A percentile compares a stretch with the other conserved stretches of the same genome.
These are phyloP conservation scores for Symphodus melops DNA, from an alignment of 2,113 vertebrate genomes.

Conservation along the genomic window DNA sequence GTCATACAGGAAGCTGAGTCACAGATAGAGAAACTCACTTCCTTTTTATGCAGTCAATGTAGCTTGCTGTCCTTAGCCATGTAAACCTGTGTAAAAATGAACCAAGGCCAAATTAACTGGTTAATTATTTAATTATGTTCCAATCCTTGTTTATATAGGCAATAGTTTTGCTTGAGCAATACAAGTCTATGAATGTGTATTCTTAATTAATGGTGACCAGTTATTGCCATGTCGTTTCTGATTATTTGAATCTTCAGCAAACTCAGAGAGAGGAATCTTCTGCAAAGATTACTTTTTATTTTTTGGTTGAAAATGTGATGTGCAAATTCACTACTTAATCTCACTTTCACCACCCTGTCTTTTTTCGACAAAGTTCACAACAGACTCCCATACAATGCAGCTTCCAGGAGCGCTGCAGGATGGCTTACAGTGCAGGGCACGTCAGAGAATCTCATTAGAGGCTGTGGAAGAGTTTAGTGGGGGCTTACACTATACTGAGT, in stretches of 20 bases:
- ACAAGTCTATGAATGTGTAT: neutral
- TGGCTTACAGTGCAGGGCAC: slow-evolving; percentile 57
- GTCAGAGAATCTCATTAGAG: slow-evolving; percentile 73
- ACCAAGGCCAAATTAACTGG: neutral
- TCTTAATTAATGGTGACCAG: neutral
- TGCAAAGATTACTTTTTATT: neutral
- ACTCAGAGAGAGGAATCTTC: neutral
- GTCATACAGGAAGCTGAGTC: slow-evolving; percentile 66
- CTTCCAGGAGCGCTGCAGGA: slow-evolving; percentile 25
- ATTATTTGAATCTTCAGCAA: neutral
- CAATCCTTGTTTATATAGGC: neutral
- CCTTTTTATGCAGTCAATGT: slow-evolving; percentile 47
- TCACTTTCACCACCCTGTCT: neutral
- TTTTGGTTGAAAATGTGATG: neutral
- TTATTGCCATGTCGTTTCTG: neutral
- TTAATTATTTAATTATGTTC: neutral
- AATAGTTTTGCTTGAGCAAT: slow-evolving; percentile 10
- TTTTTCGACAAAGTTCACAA: neutral
- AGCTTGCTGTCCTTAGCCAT: neutral
- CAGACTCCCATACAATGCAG: slow-evolving; percentile 1
- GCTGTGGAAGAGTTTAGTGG: slow-evolving; percentile 71
- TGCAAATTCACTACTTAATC: neutral
- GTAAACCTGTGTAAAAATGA: neutral
- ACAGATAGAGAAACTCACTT: slow-evolving; percentile 50
- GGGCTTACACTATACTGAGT: slow-evolving; percentile 68